Evolutionary conservation across 1,140 invertebrate species (phyloP), one percentile per base, ranked within the genome.

Genomic region (Lasaia peninsularis): DNA sequence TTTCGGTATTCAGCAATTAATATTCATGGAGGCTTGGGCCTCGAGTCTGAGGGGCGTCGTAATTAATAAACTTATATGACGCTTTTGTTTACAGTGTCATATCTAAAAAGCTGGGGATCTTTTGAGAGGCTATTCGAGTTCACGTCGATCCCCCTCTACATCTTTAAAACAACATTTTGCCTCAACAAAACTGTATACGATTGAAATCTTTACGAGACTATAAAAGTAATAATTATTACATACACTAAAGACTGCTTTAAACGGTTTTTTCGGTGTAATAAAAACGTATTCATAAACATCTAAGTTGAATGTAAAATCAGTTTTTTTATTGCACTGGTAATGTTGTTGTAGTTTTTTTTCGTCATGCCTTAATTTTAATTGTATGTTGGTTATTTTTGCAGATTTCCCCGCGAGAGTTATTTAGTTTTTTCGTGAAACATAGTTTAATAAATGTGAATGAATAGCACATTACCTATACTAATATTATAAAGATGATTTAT

Each of bases 21-120:
- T 86, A 88, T 88, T 88, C 85, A 88, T 86, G 80, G 76, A 78
- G 80, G 71, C 78, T 79, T 69, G 76, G 78, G 80, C 69, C 77
- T 79, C 69, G 71, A 79, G 73, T 40, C 74, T 68, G 71, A 86
- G 81, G 84, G 82, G 77, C 71, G 71, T 82, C 9, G 78, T 88
- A 86, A 88, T 88, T 88, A 88, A 88, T 88, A 88, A 88, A 88
- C 85, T 88, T 88, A 88, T 88, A 86, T 88, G 85, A 88, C 86
- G 85, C 82, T 88, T 88, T 88, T 88, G 85, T 88, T 88, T 86
- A 80, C 80, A 84, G 73, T 88, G 82, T 88, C 85, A 82, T 74
- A 75, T 56, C 66, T 75, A 80, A 74, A 71, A 37, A 73, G 72
- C 74, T 67, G 63, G 65, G 50, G 65, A 40, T 40, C 34, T 35